Evolutionary conservation across 2,797 vertebrate species (phyloP).

Genomic region (Carapus acus): DNA sequence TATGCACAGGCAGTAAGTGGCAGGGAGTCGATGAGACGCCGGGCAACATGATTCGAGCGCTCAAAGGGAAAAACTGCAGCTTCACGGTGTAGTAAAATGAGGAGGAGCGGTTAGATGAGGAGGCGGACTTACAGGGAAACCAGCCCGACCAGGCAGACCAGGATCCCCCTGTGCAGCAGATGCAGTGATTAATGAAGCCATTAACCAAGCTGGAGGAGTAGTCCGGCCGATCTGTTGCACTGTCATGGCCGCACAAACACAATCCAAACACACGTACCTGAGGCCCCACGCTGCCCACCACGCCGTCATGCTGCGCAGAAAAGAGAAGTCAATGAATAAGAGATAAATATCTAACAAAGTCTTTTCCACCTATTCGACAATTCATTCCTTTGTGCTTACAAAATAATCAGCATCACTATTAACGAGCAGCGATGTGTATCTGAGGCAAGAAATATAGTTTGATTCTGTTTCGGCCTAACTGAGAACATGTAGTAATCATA

Average conservation of each 20-base stretch:
- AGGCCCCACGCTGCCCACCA: constrained; percentile 40
- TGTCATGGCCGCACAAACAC: not conserved
- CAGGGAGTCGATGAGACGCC: not conserved
- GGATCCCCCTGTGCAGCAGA: constrained; percentile 61
- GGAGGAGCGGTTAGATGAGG: not conserved
- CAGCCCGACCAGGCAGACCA: constrained; percentile 76
- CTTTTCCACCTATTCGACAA: too few species aligned
- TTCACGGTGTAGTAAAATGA: not conserved
- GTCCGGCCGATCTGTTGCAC: too few species aligned
- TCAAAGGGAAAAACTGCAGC: not conserved
- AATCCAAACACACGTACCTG: constrained; percentile 45
- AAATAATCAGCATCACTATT: too few species aligned
- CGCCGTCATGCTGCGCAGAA: constrained; percentile 50
- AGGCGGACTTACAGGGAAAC: constrained; percentile 80
- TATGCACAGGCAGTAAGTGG: too few species aligned
- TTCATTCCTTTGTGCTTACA: too few species aligned
- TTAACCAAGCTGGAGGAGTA: too few species aligned
- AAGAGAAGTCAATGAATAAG: not conserved
- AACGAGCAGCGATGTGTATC: too few species aligned
- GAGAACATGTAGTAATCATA: too few species aligned
- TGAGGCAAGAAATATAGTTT: too few species aligned
- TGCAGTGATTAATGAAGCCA: not conserved
- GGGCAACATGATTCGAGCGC: not conserved
- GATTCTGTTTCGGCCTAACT: too few species aligned
- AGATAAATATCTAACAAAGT: too few species aligned